A percentile compares a stretch with the other conserved stretches of the same genome.
phyloP scores from a whole-genome alignment of 2,797 vertebrate species.

The Danionella dracula region DNA sequence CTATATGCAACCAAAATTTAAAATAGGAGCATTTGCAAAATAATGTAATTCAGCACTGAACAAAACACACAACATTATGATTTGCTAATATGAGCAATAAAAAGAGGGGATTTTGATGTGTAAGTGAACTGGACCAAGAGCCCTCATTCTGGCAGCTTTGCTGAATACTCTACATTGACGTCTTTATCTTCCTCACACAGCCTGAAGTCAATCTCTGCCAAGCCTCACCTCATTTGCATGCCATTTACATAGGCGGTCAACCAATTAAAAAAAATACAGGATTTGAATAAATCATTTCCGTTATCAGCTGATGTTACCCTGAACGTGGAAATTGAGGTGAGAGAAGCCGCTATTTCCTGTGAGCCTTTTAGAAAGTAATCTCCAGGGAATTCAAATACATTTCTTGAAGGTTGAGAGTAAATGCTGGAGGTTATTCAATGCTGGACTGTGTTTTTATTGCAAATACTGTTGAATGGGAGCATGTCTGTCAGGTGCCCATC shows the following conservation, averaged over 20 bases:
- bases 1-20: too few relatives aligned
- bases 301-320: slow-evolving; percentile 70
- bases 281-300: slow-evolving; percentile 75
- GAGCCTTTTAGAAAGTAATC: slow-evolving; percentile 37
- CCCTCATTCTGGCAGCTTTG: slow-evolving; percentile 61
- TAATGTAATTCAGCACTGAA: too few relatives aligned
- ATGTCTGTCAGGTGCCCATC: not conserved
- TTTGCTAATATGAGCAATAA: not conserved
- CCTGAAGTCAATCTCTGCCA: slow-evolving; percentile 59
- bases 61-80: not conserved
- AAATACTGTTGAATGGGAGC: not conserved
- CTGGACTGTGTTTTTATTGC: slow-evolving; percentile 31
- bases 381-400: slow-evolving; percentile 32
- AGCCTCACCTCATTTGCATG: slow-evolving; percentile 70
- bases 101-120: slow-evolving; percentile 15
- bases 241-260: slow-evolving; percentile 67
- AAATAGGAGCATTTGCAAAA: too few relatives aligned
- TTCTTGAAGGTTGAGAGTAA: slow-evolving; percentile 37
- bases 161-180: slow-evolving; percentile 68
- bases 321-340: slow-evolving; percentile 65
- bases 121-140: slow-evolving; percentile 59
- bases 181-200: slow-evolving; percentile 73
- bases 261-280: slow-evolving; percentile 70
- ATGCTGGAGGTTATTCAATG: slow-evolving; percentile 35
- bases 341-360: slow-evolving; percentile 54